Conservation (phyloP, 2,113 vertebrate genomes). For the Charina bottae region DNA sequence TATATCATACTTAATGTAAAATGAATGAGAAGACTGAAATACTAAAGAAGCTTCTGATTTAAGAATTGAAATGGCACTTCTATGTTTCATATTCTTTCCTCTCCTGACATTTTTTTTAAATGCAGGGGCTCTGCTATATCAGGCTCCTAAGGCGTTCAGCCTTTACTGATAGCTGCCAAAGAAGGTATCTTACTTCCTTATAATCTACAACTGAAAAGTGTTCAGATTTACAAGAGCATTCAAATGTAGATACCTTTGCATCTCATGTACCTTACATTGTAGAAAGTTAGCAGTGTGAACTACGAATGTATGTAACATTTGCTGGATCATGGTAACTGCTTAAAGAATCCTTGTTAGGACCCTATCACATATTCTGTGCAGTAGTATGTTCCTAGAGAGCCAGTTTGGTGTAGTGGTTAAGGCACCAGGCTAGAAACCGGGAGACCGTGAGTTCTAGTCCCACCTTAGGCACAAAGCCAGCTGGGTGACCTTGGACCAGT, state of each 20-base stretch:
- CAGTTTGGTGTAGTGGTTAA: not conserved
- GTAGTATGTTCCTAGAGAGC: not conserved
- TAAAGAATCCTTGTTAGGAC: not conserved
- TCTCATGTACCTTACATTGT: not conserved
- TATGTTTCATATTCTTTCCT: conserved; percentile 11
- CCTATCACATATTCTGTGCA: not conserved
- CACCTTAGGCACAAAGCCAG: not conserved
- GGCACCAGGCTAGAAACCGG: not conserved
- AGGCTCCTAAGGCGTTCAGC: not conserved
- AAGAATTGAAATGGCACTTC: conserved; percentile 60
- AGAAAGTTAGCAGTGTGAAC: not conserved
- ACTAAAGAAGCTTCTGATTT: conserved; percentile 53
- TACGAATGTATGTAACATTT: not conserved
- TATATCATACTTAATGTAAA: conserved; percentile 10
- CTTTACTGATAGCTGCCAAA: not conserved
- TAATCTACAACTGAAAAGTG: not conserved
- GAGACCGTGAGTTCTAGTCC: not conserved
- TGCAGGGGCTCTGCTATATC: not conserved
- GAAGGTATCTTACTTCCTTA: not conserved
- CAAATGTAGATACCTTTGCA: not conserved
- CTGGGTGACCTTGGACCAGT: not conserved
- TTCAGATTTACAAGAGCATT: not conserved
- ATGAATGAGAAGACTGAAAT: conserved; percentile 56
- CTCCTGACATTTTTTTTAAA: not conserved
- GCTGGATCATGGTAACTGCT: not conserved